These are phyloP conservation scores for Arbacia lixula DNA, from an alignment of 53 echinoderm and acorn worm species.

Conservation along the genomic window DNA sequence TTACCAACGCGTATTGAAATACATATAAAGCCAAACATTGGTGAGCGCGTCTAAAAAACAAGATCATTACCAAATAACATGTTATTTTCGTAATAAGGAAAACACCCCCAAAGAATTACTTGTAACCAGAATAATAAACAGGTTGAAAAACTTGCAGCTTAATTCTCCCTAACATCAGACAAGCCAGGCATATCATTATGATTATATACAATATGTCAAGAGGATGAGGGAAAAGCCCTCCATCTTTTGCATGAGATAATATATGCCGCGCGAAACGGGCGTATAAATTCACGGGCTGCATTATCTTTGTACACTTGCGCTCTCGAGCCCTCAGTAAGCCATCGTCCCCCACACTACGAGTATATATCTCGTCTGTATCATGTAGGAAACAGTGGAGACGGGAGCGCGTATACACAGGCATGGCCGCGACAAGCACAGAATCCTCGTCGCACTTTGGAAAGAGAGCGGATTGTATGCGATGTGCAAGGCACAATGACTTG, in stretches of 20 bases:
- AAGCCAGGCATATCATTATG: slow-evolving; percentile 43
- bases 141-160: too few species aligned
- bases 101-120: too few species aligned
- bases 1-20: too few species aligned
- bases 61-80: too few species aligned
- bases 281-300: slow-evolving; percentile 42
- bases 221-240: slow-evolving; percentile 41
- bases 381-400: not conserved
- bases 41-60: too few species aligned
- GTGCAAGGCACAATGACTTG: slow-evolving; percentile 27
- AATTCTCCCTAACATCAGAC: too few species aligned
- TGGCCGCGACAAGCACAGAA: slow-evolving; percentile 34
- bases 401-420: slow-evolving; percentile 18
- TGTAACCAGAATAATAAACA: too few species aligned
- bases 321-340: not conserved
- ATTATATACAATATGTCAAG: slow-evolving; percentile 41
- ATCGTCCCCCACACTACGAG: not conserved
- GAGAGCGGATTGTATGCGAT: slow-evolving; percentile 17
- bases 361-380: not conserved
- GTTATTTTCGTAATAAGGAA: too few species aligned
- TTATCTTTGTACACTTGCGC: slow-evolving; percentile 38
- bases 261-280: slow-evolving; percentile 39
- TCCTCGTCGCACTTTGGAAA: slow-evolving; percentile 19
- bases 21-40: too few species aligned
- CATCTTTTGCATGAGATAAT: slow-evolving; percentile 55